A percentile compares a stretch with the other conserved stretches of the same genome.
Evolutionary conservation across 1,140 invertebrate genomes (phyloP).

Genomic region (Drosophila sulfurigaster): DNA sequence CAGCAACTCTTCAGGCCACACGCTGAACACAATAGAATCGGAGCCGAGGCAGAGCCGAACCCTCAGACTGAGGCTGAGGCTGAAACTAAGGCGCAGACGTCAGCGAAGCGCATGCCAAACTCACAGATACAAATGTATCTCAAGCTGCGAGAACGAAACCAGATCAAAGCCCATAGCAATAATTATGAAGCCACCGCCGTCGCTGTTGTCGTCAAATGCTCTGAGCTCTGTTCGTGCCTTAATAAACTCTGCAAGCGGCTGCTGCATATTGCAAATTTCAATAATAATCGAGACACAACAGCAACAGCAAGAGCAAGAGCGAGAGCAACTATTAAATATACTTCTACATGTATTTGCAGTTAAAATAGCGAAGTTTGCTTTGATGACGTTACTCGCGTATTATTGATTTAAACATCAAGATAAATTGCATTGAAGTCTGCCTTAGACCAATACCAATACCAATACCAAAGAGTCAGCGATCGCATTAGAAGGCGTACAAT

Average conservation of each 20-base stretch:
- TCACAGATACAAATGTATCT: conserved; percentile 22
- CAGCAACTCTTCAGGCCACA: conserved; percentile 47
- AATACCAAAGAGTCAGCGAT: conserved; percentile 30
- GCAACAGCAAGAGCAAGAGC: conserved; percentile 41
- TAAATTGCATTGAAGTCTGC: conserved; percentile 75
- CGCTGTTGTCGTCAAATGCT: conserved; percentile 56
- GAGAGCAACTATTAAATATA: conserved; percentile 34
- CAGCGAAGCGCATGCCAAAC: conserved; percentile 23
- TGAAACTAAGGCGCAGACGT: too few relatives aligned
- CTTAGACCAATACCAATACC: background rate
- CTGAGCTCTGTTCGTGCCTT: conserved; percentile 58
- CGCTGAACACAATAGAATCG: conserved; percentile 64
- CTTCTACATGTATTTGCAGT: conserved; percentile 24
- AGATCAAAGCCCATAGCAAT: conserved; percentile 79
- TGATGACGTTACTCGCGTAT: conserved; percentile 73
- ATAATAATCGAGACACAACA: conserved; percentile 60
- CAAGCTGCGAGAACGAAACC: conserved; percentile 66
- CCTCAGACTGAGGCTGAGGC: background rate
- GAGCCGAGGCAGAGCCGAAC: conserved; percentile 10
- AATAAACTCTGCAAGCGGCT: conserved; percentile 71
- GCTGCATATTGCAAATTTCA: conserved; percentile 74
- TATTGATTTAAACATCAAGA: conserved; percentile 85
- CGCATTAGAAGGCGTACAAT: conserved; percentile 52
- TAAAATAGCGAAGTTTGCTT: conserved; percentile 34
- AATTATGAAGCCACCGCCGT: conserved; percentile 59